These are phyloP conservation scores for Junonia oenone DNA, from an alignment of 2,888 invertebrate species.

Conservation along the genomic window DNA sequence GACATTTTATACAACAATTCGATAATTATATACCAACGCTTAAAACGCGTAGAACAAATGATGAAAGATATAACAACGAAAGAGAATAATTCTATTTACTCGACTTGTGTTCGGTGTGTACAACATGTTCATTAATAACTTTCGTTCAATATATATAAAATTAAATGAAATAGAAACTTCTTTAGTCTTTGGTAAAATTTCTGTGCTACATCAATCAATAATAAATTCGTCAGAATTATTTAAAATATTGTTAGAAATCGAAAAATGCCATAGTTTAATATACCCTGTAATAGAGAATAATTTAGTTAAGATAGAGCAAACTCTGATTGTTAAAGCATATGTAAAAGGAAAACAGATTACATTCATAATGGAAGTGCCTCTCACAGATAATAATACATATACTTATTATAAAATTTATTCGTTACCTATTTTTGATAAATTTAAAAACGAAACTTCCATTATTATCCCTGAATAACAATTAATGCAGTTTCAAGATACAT, in stretches of 20 bases:
- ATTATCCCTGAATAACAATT: neutral
- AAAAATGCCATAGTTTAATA: neutral
- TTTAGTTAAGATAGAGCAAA: neutral
- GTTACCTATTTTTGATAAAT: neutral
- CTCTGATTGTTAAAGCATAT: neutral
- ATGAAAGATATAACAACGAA: slow-evolving; percentile 6
- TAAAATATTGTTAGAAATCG: neutral
- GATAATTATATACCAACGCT: neutral
- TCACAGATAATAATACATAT: neutral
- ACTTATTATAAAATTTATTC: neutral
- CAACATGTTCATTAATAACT: slow-evolving; percentile 14
- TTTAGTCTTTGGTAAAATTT: neutral
- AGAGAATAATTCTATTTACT: slow-evolving; percentile 17
- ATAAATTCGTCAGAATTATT: neutral
- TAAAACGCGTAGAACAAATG: neutral
- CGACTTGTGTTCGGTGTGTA: slow-evolving; percentile 3
- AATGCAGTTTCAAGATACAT: slow-evolving; percentile 2
- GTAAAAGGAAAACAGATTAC: neutral
- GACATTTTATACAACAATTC: neutral
- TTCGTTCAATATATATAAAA: neutral
- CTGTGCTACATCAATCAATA: neutral
- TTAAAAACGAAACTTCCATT: neutral
- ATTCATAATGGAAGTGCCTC: neutral
- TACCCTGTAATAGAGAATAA: neutral
- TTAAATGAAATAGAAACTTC: neutral